Base-by-base conservation (phyloP, 2,888 invertebrate genomes). In the Trimorus sp. region DNA sequence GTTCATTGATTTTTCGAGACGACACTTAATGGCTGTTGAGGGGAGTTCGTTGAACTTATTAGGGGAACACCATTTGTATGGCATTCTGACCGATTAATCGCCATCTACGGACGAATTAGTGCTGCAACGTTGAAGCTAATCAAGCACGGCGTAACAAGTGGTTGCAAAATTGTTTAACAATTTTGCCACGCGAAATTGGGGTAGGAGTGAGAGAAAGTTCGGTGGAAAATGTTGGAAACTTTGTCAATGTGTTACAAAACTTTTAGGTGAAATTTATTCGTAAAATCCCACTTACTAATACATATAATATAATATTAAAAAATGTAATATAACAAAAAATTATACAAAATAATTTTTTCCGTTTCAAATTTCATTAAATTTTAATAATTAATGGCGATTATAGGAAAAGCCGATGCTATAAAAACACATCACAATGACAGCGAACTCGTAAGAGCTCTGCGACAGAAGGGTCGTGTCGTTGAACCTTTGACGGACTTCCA, bases 351-450 rank as follows among this genome's bases (percentile, higher is more conserved):
- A n/a, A n/a, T n/a, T n/a, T n/a, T n/a, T n/a, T n/a, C n/a, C n/a
- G 38, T 38, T 38, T 38, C 5, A 7, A 38, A 38, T 63, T 5
- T 63, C 56, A 54, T 45, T 45, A 53, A 53, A 53, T 2, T 42
- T 37, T 48, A 48, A 1, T 48, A 49, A 14, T 12, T 45, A 60
- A 56, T 53, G 15, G 11, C 4, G 26, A 7, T 69, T 54, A 1
- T 60, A 91, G 92, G 93, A 87, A 97, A 97, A 93, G 99, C 99
- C 0, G 97, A 98, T 88, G 96, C 96, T 38, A 99, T 99, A 90
- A 99, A 99, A 93, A 99, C 99, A 37, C 99, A 99, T 92, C 99
- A 99, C 93, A 99, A 99, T 92, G 99, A 99, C 92, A 98, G 98
- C 11, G 98, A 98, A 90, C 93, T 99, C 75, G 98, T 99, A 75